Evolutionary conservation across 2,113 vertebrate genomes (phyloP).

Genomic region (Dicaeum eximium): DNA sequence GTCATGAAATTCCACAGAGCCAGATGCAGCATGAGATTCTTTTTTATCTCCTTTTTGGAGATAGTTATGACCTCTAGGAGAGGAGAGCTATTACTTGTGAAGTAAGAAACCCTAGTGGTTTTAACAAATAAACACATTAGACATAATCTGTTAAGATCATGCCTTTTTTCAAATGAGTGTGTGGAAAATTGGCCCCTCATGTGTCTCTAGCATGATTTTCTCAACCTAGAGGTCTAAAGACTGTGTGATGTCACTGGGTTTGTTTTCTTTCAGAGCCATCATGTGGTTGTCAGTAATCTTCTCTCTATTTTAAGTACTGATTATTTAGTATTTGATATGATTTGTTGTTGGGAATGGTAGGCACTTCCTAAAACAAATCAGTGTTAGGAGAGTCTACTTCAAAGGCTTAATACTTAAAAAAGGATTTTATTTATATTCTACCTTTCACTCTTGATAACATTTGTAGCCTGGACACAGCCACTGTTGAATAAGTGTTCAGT

Average conservation of each 20-base stretch:
- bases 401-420: not conserved
- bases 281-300: not conserved
- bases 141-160: not conserved
- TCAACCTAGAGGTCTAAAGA: not conserved
- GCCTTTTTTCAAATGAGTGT: not conserved
- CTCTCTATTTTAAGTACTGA: not conserved
- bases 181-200: not conserved
- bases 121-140: not conserved
- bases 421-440: not conserved
- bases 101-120: not conserved
- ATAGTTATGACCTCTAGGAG: not conserved
- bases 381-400: not conserved
- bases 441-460: not conserved
- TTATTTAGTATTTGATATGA: not conserved
- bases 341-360: not conserved
- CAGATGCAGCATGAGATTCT: not conserved
- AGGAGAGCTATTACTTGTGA: not conserved
- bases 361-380: not conserved
- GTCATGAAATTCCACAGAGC: not conserved
- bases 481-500: not conserved
- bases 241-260: not conserved
- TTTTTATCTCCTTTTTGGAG: not conserved
- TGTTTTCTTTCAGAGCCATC: not conserved
- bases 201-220: not conserved
- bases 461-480: not conserved